phyloP scores from a whole-genome alignment of 2,113 vertebrate genomes.

The Psettodes erumei region DNA sequence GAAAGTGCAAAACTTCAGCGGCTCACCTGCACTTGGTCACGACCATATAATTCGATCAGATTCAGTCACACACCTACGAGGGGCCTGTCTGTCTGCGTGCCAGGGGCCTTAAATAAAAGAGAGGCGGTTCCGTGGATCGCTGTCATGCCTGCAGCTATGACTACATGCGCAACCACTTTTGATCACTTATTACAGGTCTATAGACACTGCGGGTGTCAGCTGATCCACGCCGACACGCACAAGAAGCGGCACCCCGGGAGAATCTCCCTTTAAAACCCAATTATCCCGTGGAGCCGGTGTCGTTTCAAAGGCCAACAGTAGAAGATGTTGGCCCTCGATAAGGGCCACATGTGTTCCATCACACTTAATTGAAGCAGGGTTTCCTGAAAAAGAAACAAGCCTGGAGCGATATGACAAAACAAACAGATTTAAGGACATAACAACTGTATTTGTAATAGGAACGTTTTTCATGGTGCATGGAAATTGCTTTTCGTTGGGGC shows the following conservation, averaged over 20 bases:
- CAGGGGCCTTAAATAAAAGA: constrained; percentile 52
- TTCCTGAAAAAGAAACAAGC: constrained; percentile 74
- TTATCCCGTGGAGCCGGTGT: constrained; percentile 75
- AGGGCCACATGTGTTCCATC: constrained; percentile 84
- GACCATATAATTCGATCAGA: constrained; percentile 59
- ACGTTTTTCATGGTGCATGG: constrained; percentile 65
- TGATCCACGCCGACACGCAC: constrained; percentile 69
- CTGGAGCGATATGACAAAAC: constrained; percentile 78
- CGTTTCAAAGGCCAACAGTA: constrained; percentile 77
- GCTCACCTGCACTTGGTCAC: constrained; percentile 30
- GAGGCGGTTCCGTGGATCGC: constrained; percentile 46
- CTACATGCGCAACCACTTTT: constrained; percentile 73
- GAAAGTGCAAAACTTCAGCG: constrained; percentile 54
- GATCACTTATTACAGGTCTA: constrained; percentile 59
- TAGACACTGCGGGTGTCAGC: constrained; percentile 70
- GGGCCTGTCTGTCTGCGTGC: constrained; percentile 35
- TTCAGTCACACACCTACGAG: constrained; percentile 43
- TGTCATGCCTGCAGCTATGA: constrained; percentile 60
- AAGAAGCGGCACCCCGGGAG: constrained; percentile 68
- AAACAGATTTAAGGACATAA: constrained; percentile 80
- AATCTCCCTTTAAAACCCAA: constrained; percentile 78
- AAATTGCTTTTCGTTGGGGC: constrained; percentile 45
- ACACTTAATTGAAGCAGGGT: constrained; percentile 82
- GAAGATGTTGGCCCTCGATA: constrained; percentile 79
- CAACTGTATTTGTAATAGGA: constrained; percentile 75